Conservation (phyloP, 1,140 invertebrate genomes). For the Achatina immaculata region DNA sequence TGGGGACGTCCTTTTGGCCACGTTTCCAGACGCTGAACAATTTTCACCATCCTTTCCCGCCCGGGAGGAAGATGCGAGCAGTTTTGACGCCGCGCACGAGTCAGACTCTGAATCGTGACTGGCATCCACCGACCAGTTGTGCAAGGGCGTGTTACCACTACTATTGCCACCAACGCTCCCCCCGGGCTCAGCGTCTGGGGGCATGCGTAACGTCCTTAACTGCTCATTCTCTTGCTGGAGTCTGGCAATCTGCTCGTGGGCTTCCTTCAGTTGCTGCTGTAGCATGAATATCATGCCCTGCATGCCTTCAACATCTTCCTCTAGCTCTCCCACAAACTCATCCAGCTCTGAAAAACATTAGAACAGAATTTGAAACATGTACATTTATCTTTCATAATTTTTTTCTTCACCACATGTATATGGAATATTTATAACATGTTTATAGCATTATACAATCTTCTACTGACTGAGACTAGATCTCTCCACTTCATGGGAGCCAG, state of each 20-base stretch:
- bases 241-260: constrained; percentile 60
- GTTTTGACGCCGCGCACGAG: neutral
- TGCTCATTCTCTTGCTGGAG: constrained; percentile 60
- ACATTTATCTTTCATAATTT: neutral
- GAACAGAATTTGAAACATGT: neutral
- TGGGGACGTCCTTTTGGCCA: constrained; percentile 7
- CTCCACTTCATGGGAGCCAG: too few species aligned
- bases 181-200: constrained; percentile 31
- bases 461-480: too few species aligned
- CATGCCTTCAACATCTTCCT: constrained; percentile 98
- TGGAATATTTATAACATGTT: too few species aligned
- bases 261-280: constrained; percentile 84
- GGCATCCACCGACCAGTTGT: constrained; percentile 25
- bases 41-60: constrained; percentile 16
- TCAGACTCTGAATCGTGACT: constrained; percentile 1
- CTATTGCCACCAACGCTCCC: neutral
- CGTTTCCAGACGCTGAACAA: neutral
- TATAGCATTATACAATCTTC: too few species aligned
- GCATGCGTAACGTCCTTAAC: constrained; percentile 41
- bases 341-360: constrained; percentile 83
- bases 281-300: constrained; percentile 95
- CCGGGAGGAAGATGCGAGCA: neutral
- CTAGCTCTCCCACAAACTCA: constrained; percentile 94
- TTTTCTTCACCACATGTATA: too few species aligned
- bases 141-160: neutral